These are phyloP conservation scores for Urocyon cinereoargenteus DNA, from an alignment of 2,797 vertebrate genomes.

Conservation along the genomic window DNA sequence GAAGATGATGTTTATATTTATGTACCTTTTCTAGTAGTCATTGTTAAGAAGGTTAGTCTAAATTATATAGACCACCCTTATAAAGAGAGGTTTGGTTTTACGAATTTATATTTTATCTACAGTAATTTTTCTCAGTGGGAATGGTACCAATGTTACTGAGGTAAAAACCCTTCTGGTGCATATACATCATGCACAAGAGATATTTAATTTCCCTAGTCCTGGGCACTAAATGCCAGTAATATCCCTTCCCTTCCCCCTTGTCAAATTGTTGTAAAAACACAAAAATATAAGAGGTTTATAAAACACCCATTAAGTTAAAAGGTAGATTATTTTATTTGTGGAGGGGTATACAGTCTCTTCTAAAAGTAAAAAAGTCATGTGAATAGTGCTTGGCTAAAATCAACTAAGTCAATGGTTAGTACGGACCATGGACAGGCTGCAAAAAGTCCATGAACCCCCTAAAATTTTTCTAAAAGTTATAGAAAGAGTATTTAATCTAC, in stretches of 20 bases:
- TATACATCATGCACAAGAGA: not conserved
- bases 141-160: not conserved
- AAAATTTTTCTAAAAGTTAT: not conserved
- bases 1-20: not conserved
- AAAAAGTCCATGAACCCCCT: not conserved
- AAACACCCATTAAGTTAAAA: not conserved
- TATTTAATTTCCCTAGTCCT: conserved; percentile 12
- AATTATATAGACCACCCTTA: not conserved
- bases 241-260: not conserved
- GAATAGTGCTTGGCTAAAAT: conserved; percentile 11
- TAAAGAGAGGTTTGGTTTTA: not conserved
- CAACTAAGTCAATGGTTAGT: not conserved
- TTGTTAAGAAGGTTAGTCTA: not conserved
- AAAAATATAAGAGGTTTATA: not conserved
- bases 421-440: not conserved
- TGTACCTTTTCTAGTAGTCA: not conserved
- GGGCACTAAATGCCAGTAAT: not conserved
- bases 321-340: conserved; percentile 3
- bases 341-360: not conserved
- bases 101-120: not conserved
- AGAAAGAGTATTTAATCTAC: not conserved
- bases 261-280: not conserved
- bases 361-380: not conserved
- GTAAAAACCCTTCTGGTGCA: not conserved
- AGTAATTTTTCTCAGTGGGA: conserved; percentile 21